These are phyloP conservation scores for Sphecodes monilicornis DNA, from an alignment of 2,888 invertebrate genomes.

Conservation along the genomic window DNA sequence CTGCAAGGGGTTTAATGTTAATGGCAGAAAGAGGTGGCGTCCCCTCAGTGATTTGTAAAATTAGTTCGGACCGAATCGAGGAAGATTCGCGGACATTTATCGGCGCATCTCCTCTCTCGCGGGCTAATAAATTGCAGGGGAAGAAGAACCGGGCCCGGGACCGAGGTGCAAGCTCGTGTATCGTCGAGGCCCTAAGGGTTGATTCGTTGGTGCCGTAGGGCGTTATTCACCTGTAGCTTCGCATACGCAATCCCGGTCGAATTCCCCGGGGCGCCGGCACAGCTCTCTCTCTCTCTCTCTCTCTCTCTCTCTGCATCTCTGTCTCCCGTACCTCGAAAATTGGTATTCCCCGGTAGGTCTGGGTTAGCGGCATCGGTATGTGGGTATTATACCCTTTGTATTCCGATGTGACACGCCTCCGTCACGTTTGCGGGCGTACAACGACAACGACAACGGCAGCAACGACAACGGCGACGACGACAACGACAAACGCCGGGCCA, in stretches of 20 bases:
- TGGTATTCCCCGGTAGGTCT: slow-evolving; percentile 78
- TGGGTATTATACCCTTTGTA: slow-evolving; percentile 78
- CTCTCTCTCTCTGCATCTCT: not conserved
- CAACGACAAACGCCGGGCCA: slow-evolving; percentile 47
- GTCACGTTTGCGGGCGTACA: slow-evolving; percentile 79
- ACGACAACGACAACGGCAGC: slow-evolving; percentile 54
- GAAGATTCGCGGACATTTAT: not conserved
- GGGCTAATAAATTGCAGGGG: not conserved
- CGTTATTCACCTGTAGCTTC: slow-evolving; percentile 41
- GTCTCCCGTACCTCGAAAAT: slow-evolving; percentile 63
- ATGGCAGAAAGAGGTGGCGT: not conserved
- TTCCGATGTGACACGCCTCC: slow-evolving; percentile 80
- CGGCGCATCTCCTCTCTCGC: not conserved
- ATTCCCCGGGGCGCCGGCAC: slow-evolving; percentile 21
- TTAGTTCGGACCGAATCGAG: too few relatives aligned
- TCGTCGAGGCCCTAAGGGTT: not conserved
- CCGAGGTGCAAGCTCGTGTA: not conserved
- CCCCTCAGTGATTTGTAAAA: too few relatives aligned
- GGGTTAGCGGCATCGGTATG: slow-evolving; percentile 79
- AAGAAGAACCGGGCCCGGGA: not conserved
- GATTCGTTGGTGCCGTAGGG: slow-evolving; percentile 17
- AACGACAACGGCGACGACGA: slow-evolving; percentile 18
- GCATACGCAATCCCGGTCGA: slow-evolving; percentile 32
- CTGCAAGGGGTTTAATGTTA: not conserved
- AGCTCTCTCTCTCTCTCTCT: not conserved